Conservation (phyloP, 2,113 vertebrate species). For the Pavo muticus region DNA sequence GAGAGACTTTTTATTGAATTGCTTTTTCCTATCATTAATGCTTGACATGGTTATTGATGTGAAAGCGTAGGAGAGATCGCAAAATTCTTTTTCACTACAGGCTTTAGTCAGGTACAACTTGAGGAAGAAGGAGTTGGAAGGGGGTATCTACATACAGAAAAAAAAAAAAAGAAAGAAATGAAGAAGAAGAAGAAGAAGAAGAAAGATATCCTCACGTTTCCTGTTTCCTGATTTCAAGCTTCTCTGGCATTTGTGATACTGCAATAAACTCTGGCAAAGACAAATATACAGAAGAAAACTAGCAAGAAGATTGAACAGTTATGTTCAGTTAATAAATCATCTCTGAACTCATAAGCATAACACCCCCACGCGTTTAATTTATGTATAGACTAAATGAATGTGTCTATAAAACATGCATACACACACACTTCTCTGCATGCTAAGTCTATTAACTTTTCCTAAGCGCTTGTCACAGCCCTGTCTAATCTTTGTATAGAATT, state of each 20-base stretch:
- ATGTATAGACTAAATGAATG: not conserved
- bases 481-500: not conserved
- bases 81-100: not conserved
- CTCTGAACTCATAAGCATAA: not conserved
- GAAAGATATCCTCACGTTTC: not conserved
- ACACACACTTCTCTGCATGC: not conserved
- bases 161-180: not conserved
- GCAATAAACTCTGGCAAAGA: not conserved
- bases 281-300: not conserved
- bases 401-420: not conserved
- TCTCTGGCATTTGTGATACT: not conserved
- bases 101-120: not conserved
- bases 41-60: not conserved
- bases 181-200: not conserved
- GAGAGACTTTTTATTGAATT: not conserved
- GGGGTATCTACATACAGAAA: not conserved
- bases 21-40: not conserved
- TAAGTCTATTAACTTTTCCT: not conserved
- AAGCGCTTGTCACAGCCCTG: not conserved
- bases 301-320: not conserved
- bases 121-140: fast-evolving
- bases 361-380: not conserved
- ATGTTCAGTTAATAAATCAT: not conserved
- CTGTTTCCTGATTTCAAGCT: not conserved
- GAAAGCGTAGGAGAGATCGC: not conserved